A percentile compares a stretch with the other conserved stretches of the same genome.
Evolutionary conservation across 92 coral and sea anemone species (phyloP).

Genomic region (Palythoa grandis): DNA sequence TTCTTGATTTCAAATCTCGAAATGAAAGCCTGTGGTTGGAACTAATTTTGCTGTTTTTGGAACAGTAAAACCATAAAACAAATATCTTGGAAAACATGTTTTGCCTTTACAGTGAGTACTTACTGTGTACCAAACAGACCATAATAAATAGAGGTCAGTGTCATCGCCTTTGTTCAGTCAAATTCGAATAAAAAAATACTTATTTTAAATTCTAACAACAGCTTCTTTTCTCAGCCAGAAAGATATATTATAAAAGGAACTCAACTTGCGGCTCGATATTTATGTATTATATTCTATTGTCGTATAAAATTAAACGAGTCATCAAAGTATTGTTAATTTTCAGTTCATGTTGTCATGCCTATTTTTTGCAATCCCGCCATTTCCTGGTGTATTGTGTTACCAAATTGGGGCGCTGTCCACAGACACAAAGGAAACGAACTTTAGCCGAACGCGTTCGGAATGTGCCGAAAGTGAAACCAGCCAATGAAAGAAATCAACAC

Average conservation of each 20-base stretch:
- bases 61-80: no score
- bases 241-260: not conserved
- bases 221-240: not conserved
- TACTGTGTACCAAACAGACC: no score
- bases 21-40: no score
- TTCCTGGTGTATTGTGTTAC: constrained; percentile 38
- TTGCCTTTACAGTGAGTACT: no score
- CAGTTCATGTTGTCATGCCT: not conserved
- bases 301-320: not conserved
- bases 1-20: no score
- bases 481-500: constrained; percentile 16
- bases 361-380: constrained; percentile 35
- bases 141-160: not conserved
- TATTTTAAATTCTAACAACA: not conserved
- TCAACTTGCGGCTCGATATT: not conserved
- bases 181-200: not conserved
- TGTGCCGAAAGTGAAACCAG: not conserved
- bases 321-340: not conserved
- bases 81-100: no score
- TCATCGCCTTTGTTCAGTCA: not conserved
- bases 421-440: constrained; percentile 6
- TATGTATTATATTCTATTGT: not conserved
- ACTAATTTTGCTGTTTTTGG: no score
- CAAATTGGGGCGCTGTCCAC: constrained; percentile 32
- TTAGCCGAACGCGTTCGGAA: constrained; percentile 17